Percentiles rank a stretch among this genome's conserved stretches.
These are phyloP conservation scores for Theristicus caerulescens DNA, from an alignment of 2,113 vertebrate genomes.

Conservation along the genomic window DNA sequence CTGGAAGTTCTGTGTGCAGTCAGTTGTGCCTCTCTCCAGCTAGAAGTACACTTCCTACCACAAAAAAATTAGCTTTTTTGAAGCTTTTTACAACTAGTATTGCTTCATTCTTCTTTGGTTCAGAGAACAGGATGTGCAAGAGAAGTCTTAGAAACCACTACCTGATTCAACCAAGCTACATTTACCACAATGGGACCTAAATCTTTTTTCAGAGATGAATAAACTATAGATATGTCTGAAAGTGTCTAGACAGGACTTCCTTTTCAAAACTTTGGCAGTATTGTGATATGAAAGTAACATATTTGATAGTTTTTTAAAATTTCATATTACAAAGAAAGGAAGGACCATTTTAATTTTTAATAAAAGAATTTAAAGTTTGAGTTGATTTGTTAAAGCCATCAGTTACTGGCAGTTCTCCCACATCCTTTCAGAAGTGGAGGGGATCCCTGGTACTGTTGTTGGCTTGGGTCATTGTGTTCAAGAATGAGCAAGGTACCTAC, in stretches of 20 bases:
- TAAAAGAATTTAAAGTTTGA: background rate
- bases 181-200: background rate
- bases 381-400: background rate
- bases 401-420: background rate
- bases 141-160: background rate
- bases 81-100: background rate
- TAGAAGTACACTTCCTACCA: background rate
- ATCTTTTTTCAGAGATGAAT: background rate
- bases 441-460: background rate
- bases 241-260: constrained; percentile 7
- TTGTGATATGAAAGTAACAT: background rate
- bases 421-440: background rate
- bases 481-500: background rate
- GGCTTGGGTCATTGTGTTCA: background rate
- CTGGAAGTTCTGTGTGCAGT: background rate
- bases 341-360: background rate
- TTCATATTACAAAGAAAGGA: background rate
- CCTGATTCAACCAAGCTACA: background rate
- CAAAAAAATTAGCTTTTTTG: background rate
- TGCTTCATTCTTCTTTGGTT: background rate
- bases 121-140: constrained; percentile 18
- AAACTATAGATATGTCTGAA: background rate
- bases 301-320: background rate
- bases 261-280: background rate
- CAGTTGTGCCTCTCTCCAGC: background rate